phyloP scores from a whole-genome alignment of 2,888 invertebrate genomes.

The Epinotia bilunana region DNA sequence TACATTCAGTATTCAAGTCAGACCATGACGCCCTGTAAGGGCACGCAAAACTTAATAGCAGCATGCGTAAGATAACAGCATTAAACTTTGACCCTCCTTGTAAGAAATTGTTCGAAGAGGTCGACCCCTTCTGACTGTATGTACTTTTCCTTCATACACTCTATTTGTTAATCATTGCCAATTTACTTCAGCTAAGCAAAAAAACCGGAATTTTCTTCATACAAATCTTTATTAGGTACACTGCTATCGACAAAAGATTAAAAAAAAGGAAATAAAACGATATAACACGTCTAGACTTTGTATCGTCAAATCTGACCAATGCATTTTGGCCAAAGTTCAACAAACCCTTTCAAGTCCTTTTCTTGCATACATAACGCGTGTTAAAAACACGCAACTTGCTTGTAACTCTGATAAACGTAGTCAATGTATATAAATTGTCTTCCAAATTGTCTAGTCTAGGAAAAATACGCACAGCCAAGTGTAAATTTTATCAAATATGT shows the following conservation, averaged over 20 bases:
- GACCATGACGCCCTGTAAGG: too few species aligned
- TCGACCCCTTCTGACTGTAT: too few species aligned
- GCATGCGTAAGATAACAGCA: too few species aligned
- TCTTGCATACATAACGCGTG: constrained; percentile 27
- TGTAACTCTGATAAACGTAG: neutral
- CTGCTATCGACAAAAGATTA: neutral
- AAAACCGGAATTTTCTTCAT: neutral
- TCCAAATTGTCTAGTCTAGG: neutral
- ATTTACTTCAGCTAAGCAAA: neutral
- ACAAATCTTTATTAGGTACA: constrained; percentile 1
- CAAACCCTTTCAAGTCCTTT: neutral
- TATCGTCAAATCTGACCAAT: constrained; percentile 45
- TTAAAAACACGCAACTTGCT: constrained; percentile 12
- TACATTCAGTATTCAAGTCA: too few species aligned
- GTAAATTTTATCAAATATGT: too few species aligned
- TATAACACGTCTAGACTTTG: constrained; percentile 46
- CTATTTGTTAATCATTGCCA: too few species aligned
- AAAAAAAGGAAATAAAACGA: constrained; percentile 4
- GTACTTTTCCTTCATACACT: too few species aligned
- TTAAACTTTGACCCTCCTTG: too few species aligned
- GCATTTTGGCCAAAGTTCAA: constrained; percentile 38
- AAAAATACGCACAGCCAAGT: too few species aligned
- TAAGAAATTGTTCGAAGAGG: too few species aligned
- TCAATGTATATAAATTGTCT: neutral
- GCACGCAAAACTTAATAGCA: too few species aligned